Evolutionary conservation across 2,113 vertebrate species (phyloP).

Genomic region (Serranochromis macrocephalus): DNA sequence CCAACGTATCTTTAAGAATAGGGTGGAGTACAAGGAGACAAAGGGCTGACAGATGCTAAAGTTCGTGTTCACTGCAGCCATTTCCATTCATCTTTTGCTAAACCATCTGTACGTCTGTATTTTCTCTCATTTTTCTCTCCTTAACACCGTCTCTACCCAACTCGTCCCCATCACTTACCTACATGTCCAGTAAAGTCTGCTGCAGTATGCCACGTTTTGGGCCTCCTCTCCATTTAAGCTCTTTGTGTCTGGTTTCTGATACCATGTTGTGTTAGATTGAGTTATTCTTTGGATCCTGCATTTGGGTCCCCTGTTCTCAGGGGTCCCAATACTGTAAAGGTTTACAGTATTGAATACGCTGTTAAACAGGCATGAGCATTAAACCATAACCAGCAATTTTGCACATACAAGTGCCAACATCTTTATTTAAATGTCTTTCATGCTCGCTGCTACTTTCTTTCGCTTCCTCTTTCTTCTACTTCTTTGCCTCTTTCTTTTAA

Average conservation of each 20-base stretch:
- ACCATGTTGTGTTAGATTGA: rapidly evolving
- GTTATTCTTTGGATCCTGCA: neutral
- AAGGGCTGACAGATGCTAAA: neutral
- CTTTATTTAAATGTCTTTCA: neutral
- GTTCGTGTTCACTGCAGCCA: neutral
- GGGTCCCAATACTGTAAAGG: neutral
- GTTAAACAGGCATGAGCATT: neutral
- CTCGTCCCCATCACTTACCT: rapidly evolving
- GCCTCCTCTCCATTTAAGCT: neutral
- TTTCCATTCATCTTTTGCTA: neutral
- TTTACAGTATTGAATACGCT: rapidly evolving
- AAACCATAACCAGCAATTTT: neutral
- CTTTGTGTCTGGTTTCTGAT: neutral
- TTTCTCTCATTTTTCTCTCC: neutral
- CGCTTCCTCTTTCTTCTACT: neutral
- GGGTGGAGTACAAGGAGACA: rapidly evolving
- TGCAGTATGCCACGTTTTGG: rapidly evolving
- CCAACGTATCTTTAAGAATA: rapidly evolving
- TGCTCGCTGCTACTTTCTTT: neutral
- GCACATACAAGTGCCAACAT: neutral
- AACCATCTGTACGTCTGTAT: neutral
- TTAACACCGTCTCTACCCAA: rapidly evolving
- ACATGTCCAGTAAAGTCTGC: neutral
- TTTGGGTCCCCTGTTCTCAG: neutral
- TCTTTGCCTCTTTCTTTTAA: neutral